Evolutionary conservation across 2,888 invertebrate species (phyloP).

Genomic region (Tachina grossa): DNA sequence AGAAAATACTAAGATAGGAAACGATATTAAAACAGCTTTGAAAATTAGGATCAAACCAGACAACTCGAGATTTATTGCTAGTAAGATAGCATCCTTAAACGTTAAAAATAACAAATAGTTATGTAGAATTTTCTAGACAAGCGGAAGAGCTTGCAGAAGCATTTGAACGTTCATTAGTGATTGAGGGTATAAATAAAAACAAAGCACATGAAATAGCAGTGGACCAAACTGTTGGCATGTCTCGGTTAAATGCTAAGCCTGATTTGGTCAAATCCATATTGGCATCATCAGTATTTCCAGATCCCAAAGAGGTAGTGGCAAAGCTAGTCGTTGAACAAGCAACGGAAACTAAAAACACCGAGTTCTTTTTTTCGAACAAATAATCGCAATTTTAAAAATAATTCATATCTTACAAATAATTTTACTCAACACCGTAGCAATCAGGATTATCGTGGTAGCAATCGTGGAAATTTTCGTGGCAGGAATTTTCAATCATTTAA

Average conservation of each 20-base stretch:
- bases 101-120: too few relatives aligned
- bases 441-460: conserved; percentile 8
- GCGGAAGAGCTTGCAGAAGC: too few relatives aligned
- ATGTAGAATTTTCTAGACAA: too few relatives aligned
- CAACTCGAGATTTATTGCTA: too few relatives aligned
- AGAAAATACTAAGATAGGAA: too few relatives aligned
- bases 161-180: too few relatives aligned
- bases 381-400: neutral
- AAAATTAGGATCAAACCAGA: too few relatives aligned
- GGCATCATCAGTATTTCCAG: conserved; percentile 38
- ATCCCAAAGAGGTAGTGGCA: conserved; percentile 32
- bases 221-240: neutral
- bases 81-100: too few relatives aligned
- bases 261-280: neutral
- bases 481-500: neutral
- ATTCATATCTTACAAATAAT: conserved; percentile 5
- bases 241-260: neutral
- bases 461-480: conserved; percentile 1
- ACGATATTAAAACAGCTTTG: too few relatives aligned
- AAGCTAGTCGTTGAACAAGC: conserved; percentile 20
- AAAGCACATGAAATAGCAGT: conserved; percentile 20
- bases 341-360: conserved; percentile 28
- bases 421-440: conserved; percentile 14
- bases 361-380: conserved; percentile 15
- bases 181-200: too few relatives aligned